These are phyloP conservation scores for Atlantisia rogersi DNA, from an alignment of 2,113 vertebrate genomes.

Conservation along the genomic window DNA sequence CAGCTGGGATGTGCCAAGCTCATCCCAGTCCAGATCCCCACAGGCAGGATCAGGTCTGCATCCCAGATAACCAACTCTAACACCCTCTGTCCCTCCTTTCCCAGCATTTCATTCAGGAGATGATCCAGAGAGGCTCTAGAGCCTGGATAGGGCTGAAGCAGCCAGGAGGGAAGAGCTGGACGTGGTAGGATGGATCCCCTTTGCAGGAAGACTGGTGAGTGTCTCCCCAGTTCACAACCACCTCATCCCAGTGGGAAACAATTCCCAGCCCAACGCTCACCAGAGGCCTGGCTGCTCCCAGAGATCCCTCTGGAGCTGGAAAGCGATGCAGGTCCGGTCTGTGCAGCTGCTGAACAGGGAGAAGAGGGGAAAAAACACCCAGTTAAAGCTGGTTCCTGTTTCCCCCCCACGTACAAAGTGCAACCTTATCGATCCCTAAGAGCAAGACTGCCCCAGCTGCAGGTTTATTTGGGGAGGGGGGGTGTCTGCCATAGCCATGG, in stretches of 20 bases:
- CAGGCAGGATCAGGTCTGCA: not conserved
- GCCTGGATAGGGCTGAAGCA: not conserved
- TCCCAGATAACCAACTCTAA: not conserved
- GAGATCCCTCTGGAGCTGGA: not conserved
- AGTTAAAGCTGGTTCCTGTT: not conserved
- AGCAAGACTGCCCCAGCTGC: too few relatives aligned
- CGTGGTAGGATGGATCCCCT: not conserved
- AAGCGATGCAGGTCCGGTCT: rapidly evolving
- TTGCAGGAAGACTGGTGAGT: not conserved
- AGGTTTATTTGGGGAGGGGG: too few relatives aligned
- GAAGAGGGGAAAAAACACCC: not conserved
- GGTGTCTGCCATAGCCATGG: too few relatives aligned
- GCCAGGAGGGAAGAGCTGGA: not conserved
- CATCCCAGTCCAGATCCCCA: not conserved
- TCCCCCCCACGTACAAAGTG: not conserved
- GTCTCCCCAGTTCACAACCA: not conserved
- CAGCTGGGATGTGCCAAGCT: not conserved
- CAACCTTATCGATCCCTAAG: too few relatives aligned
- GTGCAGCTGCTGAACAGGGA: not conserved
- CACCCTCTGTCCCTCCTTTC: not conserved
- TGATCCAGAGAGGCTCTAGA: rapidly evolving
- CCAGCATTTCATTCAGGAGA: not conserved
- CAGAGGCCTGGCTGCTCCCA: not conserved
- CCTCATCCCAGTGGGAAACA: not conserved
- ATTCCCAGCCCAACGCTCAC: not conserved